Evolutionary conservation across 2,888 invertebrate genomes (phyloP), one percentile per base, ranked within the genome.

Genomic region (Chalcis sispes): DNA sequence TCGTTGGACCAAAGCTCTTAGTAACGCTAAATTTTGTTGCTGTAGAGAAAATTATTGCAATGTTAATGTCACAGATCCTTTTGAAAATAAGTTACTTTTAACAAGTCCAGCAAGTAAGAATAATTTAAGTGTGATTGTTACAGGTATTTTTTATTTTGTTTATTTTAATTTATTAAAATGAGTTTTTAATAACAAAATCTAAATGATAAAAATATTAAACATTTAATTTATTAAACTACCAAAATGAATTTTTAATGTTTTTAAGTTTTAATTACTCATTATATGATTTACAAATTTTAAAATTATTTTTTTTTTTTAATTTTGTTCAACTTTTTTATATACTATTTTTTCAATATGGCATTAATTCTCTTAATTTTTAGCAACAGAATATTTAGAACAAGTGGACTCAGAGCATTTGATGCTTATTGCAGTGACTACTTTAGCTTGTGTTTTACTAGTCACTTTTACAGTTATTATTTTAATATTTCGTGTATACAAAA

Each of bases 31-130:
- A 89, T 96, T 94, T 89, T 96, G 98, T 84, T 97, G 97, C 86
- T 97, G 97, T 85, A 92, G 92, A 4, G 93, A 93, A 1, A 91
- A 93, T 81, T 91, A 92, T 85, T 97, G 97, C 89, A 97, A 97
- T 89, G 90, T 90, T 27, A 93, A 95, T 83, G 93, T 92, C 32
- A 87, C 85, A 27, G 85, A 84, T 74, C 80, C 83, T 64, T 78
- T 81, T 13, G 82, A 83, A 25, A 85, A 82, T 58, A 85, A 84
- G 65, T 79, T 83, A 20, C 59, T 81, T 25, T 79, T 83, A 70
- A 78, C 83, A 42, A 81, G 79, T 72, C 81, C 83, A 62, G 79
- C 80, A 79, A 81, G 83, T 83, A 79, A 81, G 81, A 73, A 72
- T 79, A 59, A 76, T 79, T 80, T 66, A 80, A 79, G 72, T 73